phyloP scores from a whole-genome alignment of 2,113 vertebrate genomes.

The Sander vitreus region DNA sequence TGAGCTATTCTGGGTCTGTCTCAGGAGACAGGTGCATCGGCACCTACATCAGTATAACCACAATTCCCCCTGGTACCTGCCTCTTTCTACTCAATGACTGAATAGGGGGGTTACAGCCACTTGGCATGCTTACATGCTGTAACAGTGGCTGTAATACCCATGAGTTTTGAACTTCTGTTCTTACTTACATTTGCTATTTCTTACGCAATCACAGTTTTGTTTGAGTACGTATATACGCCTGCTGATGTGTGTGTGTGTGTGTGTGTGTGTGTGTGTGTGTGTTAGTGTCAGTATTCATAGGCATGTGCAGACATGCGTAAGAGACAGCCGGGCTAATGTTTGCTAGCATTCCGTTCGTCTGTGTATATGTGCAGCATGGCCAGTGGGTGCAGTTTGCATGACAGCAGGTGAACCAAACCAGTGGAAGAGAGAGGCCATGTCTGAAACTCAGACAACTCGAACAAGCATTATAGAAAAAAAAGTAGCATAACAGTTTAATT shows the following conservation, averaged over 20 bases:
- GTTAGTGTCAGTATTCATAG: slow-evolving; percentile 12
- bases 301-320: slow-evolving; percentile 46
- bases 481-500: background rate
- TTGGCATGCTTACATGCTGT: slow-evolving; percentile 21
- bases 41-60: slow-evolving; percentile 40
- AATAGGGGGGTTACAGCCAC: slow-evolving; percentile 27
- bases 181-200: slow-evolving; percentile 35
- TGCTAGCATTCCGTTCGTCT: slow-evolving; percentile 18
- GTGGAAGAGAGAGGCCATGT: slow-evolving; percentile 6
- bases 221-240: background rate
- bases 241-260: slow-evolving; percentile 2
- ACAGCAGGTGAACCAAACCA: slow-evolving; percentile 23
- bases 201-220: slow-evolving; percentile 39
- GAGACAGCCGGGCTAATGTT: slow-evolving; percentile 36
- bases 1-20: slow-evolving; percentile 45
- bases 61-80: slow-evolving; percentile 28
- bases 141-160: slow-evolving; percentile 15
- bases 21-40: slow-evolving; percentile 46
- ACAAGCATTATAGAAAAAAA: background rate
- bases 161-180: slow-evolving; percentile 27
- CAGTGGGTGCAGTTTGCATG: slow-evolving; percentile 25
- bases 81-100: slow-evolving; percentile 32
- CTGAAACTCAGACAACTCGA: slow-evolving; percentile 16
- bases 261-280: slow-evolving; percentile 16
- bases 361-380: background rate